Percentiles rank a stretch among this genome's conserved stretches.
phyloP scores from a whole-genome alignment of 2,888 invertebrate species.

The Xestobium rufovillosum region DNA sequence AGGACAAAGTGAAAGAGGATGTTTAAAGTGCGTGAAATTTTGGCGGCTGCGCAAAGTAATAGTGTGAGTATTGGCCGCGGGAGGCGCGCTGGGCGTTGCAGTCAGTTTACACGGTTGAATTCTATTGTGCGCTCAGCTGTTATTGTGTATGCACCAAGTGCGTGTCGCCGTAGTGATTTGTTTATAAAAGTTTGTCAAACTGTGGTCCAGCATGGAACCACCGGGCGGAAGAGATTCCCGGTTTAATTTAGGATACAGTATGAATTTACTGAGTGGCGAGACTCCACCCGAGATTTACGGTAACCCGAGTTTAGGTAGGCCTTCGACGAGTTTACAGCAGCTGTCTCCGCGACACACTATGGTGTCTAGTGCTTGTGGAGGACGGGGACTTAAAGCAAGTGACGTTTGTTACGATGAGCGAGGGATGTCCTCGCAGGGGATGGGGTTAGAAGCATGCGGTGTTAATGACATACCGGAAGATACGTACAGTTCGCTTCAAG shows the following conservation, averaged over 20 bases:
- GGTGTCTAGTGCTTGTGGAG: constrained; percentile 41
- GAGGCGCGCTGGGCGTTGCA: constrained; percentile 43
- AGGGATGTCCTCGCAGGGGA: constrained; percentile 41
- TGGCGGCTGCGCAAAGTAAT: constrained; percentile 34
- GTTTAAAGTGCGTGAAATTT: constrained; percentile 23
- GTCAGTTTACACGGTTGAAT: constrained; percentile 36
- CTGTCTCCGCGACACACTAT: constrained; percentile 45
- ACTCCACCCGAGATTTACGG: constrained; percentile 73
- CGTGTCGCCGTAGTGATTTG: no score
- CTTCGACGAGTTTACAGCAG: constrained; percentile 55
- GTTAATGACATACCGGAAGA: constrained; percentile 71
- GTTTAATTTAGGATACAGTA: constrained; percentile 80
- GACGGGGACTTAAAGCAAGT: constrained; percentile 46
- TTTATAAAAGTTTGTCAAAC: constrained; percentile 35
- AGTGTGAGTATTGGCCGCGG: constrained; percentile 37
- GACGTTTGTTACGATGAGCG: constrained; percentile 78
- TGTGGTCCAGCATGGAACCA: constrained; percentile 68
- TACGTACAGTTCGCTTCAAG: constrained; percentile 67
- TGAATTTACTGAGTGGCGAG: constrained; percentile 74
- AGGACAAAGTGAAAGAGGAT: no score
- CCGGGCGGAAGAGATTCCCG: constrained; percentile 87
- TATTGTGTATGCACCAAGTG: constrained; percentile 34
- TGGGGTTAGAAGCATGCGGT: constrained; percentile 50
- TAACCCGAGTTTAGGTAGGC: constrained; percentile 48
- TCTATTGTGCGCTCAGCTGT: constrained; percentile 40